Evolutionary conservation across 2,113 vertebrate genomes (phyloP).

Genomic region (Lasiurus cinereus): DNA sequence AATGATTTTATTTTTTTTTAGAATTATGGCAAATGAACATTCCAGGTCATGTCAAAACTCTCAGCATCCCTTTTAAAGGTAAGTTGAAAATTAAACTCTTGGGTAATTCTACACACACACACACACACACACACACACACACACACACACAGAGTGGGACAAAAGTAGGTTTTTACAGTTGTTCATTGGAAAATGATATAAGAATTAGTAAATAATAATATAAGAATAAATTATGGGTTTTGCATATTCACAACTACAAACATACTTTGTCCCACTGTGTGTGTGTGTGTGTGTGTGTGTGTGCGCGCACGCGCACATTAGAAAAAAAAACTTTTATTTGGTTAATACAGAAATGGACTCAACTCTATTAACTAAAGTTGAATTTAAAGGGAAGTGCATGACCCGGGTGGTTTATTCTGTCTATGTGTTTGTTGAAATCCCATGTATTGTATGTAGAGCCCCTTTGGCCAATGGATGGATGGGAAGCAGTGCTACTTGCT

Average conservation of each 20-base stretch:
- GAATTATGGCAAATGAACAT: not conserved
- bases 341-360: not conserved
- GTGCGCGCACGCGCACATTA: too few relatives aligned
- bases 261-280: not conserved
- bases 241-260: not conserved
- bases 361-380: not conserved
- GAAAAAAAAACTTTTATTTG: not conserved
- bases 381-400: not conserved
- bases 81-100: slow-evolving; percentile 24
- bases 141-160: not conserved
- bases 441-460: too few relatives aligned
- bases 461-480: not conserved
- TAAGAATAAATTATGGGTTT: not conserved
- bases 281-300: too few relatives aligned
- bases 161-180: not conserved
- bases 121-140: not conserved
- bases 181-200: not conserved
- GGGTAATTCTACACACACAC: not conserved
- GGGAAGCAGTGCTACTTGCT: accelerated
- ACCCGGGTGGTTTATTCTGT: not conserved
- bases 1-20: not conserved
- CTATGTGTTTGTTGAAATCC: not conserved
- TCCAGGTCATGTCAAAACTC: slow-evolving; percentile 41
- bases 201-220: not conserved
- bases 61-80: not conserved